Conservation (phyloP, 2,888 invertebrate genomes). For the Ryuthela nishihirai region DNA sequence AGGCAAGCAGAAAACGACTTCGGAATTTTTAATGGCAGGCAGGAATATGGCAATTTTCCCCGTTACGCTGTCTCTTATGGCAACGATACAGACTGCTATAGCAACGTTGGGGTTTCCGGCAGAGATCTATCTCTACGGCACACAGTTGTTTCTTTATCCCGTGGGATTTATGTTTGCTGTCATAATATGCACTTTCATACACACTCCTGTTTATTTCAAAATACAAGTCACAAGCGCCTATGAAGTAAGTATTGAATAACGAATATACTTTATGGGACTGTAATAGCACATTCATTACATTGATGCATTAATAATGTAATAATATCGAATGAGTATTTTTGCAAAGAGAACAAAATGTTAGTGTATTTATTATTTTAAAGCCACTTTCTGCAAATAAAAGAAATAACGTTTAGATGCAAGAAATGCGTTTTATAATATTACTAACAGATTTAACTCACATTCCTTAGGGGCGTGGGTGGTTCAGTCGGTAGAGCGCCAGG, state of each 20-base stretch:
- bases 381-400: too few relatives aligned
- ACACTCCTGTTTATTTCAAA: conserved; percentile 79
- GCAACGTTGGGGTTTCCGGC: conserved; percentile 39
- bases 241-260: conserved; percentile 63
- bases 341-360: too few relatives aligned
- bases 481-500: too few relatives aligned
- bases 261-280: too few relatives aligned
- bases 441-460: too few relatives aligned
- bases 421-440: too few relatives aligned
- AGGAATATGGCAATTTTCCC: conserved; percentile 35
- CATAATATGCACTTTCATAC: conserved; percentile 68
- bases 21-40: conserved; percentile 36
- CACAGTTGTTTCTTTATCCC: conserved; percentile 59
- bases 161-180: conserved; percentile 71
- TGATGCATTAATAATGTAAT: too few relatives aligned
- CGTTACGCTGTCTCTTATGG: conserved; percentile 37
- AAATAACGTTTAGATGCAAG: too few relatives aligned
- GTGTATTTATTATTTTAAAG: too few relatives aligned
- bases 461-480: too few relatives aligned
- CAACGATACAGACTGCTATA: conserved; percentile 37
- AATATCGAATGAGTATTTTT: too few relatives aligned
- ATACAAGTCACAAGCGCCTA: conserved; percentile 79
- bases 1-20: conserved; percentile 24
- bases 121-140: conserved; percentile 45
- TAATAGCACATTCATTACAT: too few relatives aligned